Conservation (phyloP, 2,797 vertebrate genomes). For the Sebastes kiyomatsui region DNA sequence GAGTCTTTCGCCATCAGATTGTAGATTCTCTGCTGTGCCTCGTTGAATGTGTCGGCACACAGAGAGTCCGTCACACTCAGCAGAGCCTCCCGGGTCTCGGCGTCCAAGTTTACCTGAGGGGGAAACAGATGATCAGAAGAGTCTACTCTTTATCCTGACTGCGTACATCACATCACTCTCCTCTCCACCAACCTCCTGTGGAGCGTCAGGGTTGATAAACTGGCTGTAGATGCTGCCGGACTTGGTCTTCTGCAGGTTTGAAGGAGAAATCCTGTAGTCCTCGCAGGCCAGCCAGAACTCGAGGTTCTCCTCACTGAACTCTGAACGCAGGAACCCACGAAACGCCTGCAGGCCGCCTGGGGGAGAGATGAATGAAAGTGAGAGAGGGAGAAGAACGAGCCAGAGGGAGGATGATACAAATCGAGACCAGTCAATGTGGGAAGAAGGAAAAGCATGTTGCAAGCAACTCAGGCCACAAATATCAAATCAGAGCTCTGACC, state of each 20-base stretch:
- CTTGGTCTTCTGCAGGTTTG: slow-evolving; percentile 63
- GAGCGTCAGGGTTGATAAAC: slow-evolving; percentile 81
- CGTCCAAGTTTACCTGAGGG: slow-evolving; percentile 85
- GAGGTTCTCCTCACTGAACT: slow-evolving; percentile 87
- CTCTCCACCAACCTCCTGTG: slow-evolving; percentile 78
- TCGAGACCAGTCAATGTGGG: background rate
- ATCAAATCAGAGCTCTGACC: too few species aligned
- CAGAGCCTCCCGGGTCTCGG: slow-evolving; percentile 81
- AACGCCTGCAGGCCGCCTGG: slow-evolving; percentile 79
- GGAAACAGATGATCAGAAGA: background rate
- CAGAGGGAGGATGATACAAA: background rate
- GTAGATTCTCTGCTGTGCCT: slow-evolving; percentile 85
- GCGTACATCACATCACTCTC: background rate
- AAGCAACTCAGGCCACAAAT: background rate
- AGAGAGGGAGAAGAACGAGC: background rate
- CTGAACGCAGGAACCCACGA: slow-evolving; percentile 81
- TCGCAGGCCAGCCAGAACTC: slow-evolving; percentile 87
- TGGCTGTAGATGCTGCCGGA: slow-evolving; percentile 76
- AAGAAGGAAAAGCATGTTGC: background rate
- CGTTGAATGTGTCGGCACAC: slow-evolving; percentile 68
- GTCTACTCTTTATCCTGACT: background rate
- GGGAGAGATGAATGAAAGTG: background rate
- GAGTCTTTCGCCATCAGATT: slow-evolving; percentile 87
- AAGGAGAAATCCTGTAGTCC: slow-evolving; percentile 73
- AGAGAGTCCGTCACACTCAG: slow-evolving; percentile 69